phyloP scores from a whole-genome alignment of 2,113 vertebrate species.

The Oenanthe melanoleuca region DNA sequence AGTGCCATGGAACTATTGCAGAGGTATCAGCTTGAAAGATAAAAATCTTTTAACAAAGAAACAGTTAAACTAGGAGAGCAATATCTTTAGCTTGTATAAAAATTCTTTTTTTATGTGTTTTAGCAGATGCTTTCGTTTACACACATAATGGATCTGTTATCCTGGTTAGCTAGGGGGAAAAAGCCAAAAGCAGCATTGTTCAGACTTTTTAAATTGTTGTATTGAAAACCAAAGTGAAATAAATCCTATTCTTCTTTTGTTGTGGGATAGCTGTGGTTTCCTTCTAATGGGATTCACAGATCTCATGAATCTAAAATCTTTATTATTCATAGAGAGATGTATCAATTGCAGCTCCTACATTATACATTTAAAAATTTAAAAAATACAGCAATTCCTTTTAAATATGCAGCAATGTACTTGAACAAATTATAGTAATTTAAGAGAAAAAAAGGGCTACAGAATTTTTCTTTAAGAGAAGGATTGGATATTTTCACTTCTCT shows the following conservation, averaged over 20 bases:
- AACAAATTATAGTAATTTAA: slow-evolving; percentile 71
- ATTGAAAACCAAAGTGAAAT: slow-evolving; percentile 40
- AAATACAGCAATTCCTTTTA: slow-evolving; percentile 45
- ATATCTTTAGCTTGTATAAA: background rate
- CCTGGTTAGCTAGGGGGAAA: background rate
- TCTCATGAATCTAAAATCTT: slow-evolving; percentile 54
- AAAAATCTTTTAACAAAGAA: background rate
- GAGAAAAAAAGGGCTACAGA: slow-evolving; percentile 7
- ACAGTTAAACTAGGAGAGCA: background rate
- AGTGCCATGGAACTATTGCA: background rate
- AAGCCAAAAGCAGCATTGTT: slow-evolving; percentile 14
- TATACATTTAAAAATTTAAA: slow-evolving; percentile 20
- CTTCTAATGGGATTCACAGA: slow-evolving; percentile 22
- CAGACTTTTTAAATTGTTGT: slow-evolving; percentile 41
- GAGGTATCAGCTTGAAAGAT: background rate
- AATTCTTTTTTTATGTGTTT: background rate
- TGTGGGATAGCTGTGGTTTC: slow-evolving; percentile 18
- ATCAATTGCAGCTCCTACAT: slow-evolving; percentile 21
- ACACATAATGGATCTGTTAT: background rate
- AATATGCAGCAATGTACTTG: slow-evolving; percentile 40
- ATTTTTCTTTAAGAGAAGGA: slow-evolving; percentile 30
- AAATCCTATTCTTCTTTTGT: slow-evolving; percentile 36
- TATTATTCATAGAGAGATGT: background rate
- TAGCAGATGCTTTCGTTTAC: slow-evolving; percentile 25
- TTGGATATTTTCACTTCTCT: slow-evolving; percentile 53